Base-by-base conservation (phyloP, 2,797 vertebrate species). In the Hippoglossus hippoglossus region DNA sequence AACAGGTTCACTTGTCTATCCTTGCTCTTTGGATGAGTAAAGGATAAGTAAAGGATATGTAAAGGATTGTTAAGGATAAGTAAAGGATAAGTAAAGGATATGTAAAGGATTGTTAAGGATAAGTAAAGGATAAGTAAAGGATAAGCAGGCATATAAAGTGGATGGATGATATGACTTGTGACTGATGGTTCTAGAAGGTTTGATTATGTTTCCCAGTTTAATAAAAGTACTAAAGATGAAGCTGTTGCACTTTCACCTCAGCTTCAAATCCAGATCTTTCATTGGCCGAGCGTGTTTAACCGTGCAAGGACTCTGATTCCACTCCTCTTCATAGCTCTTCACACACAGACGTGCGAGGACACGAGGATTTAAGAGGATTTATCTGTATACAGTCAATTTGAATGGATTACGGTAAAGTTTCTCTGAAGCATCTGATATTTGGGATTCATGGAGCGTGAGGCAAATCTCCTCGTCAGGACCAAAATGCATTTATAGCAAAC, bases 401-500 rank as follows among this genome's bases (percentile, higher is more conserved):
- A 51, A 50, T 26, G 11, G 21, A 49, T 49, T 18, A 41, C 31
- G 13, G 16, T 25, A 13, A 16, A 44, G 41, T 52, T 50, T 56
- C 7, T 59, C n/a, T 49, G 13, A 62, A 41, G 22, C 13, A 53
- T n/a, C 31, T 59, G 19, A 3, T 39, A 52, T 28, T 39, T 56
- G 10, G 47, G 34, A 61, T 57, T 24, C 31, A 63, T 36, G 5
- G 22, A 50, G 6, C 24, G 41, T 58, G 28, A 53, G 31, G 18
- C 26, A 63, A 70, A 56, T 54, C 6, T 67, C 2, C 26, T 56
- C 21, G 21, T 61, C 52, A 46, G 44, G n/a, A 55, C 24, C 60
- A 18, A 57, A 21, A 67, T 28, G 9, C 22, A 78, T 67, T 73
- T 58, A 46, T 16, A 54, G 25, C n/a, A 71, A 41, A 63, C 31